These are phyloP conservation scores for Acrocyrtus sp. DNA, from an alignment of 2,888 invertebrate genomes.

Conservation along the genomic window DNA sequence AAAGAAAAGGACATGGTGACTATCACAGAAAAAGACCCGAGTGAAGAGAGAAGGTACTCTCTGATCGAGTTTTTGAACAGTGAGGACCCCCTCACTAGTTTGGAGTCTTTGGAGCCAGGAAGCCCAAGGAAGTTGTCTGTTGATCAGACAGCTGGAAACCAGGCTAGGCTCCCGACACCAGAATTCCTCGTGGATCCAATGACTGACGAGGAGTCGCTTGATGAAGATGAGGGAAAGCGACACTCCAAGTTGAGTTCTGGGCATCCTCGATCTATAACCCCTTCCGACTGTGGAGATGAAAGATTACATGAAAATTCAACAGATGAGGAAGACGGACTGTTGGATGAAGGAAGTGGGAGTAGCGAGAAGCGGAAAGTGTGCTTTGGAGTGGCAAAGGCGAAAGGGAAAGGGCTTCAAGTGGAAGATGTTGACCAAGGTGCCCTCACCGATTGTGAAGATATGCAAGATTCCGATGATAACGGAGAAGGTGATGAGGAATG, in stretches of 20 bases:
- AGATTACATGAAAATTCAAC: conserved; percentile 58
- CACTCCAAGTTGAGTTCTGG: neutral
- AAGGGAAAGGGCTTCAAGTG: conserved; percentile 28
- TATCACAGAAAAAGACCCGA: conserved; percentile 24
- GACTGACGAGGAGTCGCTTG: conserved; percentile 57
- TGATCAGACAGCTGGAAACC: conserved; percentile 5
- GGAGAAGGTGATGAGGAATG: conserved; percentile 57
- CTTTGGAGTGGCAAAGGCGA: no score
- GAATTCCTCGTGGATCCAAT: conserved; percentile 50
- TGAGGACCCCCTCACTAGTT: conserved; percentile 31
- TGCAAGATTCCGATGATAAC: conserved; percentile 65
- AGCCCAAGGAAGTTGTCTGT: conserved; percentile 24
- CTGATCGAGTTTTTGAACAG: conserved; percentile 29
- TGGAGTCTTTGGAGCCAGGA: conserved; percentile 18
- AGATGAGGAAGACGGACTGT: conserved; percentile 59
- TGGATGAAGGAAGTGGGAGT: conserved; percentile 16
- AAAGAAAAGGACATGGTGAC: conserved; percentile 20
- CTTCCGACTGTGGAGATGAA: conserved; percentile 57
- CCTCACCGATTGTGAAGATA: conserved; percentile 64
- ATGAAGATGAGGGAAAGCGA: neutral
- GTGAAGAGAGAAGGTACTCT: conserved; percentile 29
- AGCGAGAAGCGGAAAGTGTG: conserved; percentile 10
- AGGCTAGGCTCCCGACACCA: conserved; percentile 23
- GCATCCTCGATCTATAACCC: conserved; percentile 45
- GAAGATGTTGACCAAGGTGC: conserved; percentile 60